Conservation (phyloP, 1,140 invertebrate species). For the Eueides isabella region DNA sequence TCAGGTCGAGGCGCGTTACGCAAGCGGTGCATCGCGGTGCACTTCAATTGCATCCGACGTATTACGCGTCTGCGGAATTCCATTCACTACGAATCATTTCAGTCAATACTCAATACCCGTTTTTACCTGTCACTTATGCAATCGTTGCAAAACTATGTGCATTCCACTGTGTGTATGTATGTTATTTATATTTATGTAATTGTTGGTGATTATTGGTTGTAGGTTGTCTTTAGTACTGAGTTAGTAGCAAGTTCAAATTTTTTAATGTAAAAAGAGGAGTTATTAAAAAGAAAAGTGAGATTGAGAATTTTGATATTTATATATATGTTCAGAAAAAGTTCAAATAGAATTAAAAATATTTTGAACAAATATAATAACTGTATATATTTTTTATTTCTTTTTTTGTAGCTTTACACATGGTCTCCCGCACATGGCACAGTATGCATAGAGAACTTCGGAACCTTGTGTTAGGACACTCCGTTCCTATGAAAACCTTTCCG, state of each 20-base stretch:
- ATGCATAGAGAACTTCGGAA: too few relatives aligned
- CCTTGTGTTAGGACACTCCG: too few relatives aligned
- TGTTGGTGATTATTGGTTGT: neutral
- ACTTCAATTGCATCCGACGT: neutral
- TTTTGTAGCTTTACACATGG: too few relatives aligned
- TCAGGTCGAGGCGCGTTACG: neutral
- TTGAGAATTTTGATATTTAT: too few relatives aligned
- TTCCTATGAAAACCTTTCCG: too few relatives aligned
- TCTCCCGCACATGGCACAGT: too few relatives aligned
- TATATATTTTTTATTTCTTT: too few relatives aligned
- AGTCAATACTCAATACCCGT: neutral
- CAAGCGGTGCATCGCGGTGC: neutral
- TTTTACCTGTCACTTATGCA: neutral
- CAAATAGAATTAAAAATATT: too few relatives aligned
- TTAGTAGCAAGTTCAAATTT: neutral
- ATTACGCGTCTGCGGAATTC: slow-evolving; percentile 9
- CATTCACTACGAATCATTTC: slow-evolving; percentile 2
- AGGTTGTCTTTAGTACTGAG: neutral
- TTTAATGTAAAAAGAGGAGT: neutral
- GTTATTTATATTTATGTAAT: neutral
- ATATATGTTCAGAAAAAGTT: too few relatives aligned
- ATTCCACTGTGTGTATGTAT: neutral
- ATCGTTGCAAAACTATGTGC: neutral
- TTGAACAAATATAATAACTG: too few relatives aligned
- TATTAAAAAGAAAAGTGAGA: too few relatives aligned